Evolutionary conservation across 1,140 invertebrate genomes (phyloP).

Genomic region (Drosophila tsacasi): DNA sequence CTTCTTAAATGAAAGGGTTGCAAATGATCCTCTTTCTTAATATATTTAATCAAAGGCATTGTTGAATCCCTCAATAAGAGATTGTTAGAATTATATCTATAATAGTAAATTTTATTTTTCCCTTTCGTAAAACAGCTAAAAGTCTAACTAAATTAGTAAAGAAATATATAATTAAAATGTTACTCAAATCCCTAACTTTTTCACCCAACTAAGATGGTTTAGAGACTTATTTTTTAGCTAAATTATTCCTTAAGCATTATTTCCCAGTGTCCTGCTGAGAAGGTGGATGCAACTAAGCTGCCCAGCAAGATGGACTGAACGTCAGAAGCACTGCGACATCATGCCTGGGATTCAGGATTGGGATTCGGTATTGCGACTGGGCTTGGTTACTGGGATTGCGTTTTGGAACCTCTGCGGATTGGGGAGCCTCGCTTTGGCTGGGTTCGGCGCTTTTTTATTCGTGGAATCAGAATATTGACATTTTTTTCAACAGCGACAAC

Average conservation of each 20-base stretch:
- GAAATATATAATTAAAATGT: too few species aligned
- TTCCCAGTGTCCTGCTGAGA: constrained; percentile 11
- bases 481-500: constrained; percentile 61
- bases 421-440: constrained; percentile 10
- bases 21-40: background rate
- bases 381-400: constrained; percentile 12
- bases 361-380: background rate
- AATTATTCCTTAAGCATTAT: background rate
- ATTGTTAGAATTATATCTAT: too few species aligned
- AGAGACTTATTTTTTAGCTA: background rate
- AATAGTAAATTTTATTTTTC: too few species aligned
- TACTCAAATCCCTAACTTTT: too few species aligned
- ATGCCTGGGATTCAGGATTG: constrained; percentile 24
- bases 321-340: constrained; percentile 49
- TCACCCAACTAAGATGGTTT: too few species aligned
- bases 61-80: background rate
- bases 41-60: background rate
- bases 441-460: constrained; percentile 62
- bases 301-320: constrained; percentile 57
- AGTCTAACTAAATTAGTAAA: background rate
- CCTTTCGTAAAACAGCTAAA: too few species aligned
- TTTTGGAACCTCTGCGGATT: constrained; percentile 7
- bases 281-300: constrained; percentile 53
- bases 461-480: constrained; percentile 84
- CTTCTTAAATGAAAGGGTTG: background rate